Conservation (phyloP, 1,140 invertebrate genomes). For the Colletes latitarsis region DNA sequence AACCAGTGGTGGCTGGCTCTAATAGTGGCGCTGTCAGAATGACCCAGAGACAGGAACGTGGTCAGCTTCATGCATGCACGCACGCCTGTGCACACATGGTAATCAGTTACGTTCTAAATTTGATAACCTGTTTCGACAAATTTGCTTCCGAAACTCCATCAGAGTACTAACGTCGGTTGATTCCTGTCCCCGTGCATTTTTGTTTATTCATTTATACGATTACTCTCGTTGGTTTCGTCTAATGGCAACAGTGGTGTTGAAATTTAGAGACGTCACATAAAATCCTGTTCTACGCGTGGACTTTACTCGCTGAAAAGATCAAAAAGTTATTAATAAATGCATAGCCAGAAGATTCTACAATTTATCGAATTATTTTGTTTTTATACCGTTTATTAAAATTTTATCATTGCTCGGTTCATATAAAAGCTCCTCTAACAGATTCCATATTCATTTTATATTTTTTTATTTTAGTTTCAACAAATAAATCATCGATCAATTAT, state of each 20-base stretch:
- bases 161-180: neutral
- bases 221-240: neutral
- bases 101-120: conserved; percentile 1
- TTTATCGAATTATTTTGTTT: no score
- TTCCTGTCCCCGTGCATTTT: neutral
- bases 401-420: no score
- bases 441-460: no score
- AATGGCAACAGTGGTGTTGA: neutral
- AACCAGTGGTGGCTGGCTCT: conserved; percentile 23
- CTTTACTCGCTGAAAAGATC: neutral
- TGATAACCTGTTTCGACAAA: neutral
- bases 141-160: neutral
- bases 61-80: neutral
- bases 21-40: conserved; percentile 29
- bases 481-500: no score
- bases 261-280: neutral
- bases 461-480: no score
- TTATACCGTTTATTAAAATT: no score
- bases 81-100: neutral
- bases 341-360: no score
- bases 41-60: conserved; percentile 13
- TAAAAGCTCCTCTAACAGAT: no score
- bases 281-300: neutral
- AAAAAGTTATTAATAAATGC: no score
- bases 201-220: neutral